phyloP scores from a whole-genome alignment of 1,140 invertebrate genomes.

The Paraescarpia echinospica region DNA sequence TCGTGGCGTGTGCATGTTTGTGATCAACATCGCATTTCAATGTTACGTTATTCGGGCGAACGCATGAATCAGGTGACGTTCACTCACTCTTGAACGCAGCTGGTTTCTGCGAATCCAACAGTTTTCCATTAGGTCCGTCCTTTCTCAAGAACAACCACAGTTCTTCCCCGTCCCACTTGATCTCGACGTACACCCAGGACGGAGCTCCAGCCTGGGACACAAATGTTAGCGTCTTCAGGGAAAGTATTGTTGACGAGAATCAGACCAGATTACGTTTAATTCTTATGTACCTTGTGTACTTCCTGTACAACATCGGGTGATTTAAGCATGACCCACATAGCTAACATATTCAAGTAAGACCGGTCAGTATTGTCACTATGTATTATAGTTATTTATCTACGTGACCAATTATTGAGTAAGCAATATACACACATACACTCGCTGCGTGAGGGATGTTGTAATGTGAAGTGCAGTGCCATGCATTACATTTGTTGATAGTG shows the following conservation, averaged over 20 bases:
- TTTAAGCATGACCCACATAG: background rate
- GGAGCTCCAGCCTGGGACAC: conserved; percentile 1
- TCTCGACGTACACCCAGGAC: background rate
- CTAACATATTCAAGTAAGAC: no score
- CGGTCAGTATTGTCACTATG: no score
- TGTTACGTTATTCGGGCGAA: background rate
- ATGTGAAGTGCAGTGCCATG: no score
- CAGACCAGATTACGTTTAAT: background rate
- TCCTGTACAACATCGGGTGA: background rate
- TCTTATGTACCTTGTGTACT: background rate
- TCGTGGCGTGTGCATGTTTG: background rate
- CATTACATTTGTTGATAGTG: no score
- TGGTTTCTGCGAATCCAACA: background rate
- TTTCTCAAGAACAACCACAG: background rate
- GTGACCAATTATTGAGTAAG: no score
- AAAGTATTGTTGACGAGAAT: background rate
- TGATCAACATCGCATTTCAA: background rate
- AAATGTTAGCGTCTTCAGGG: background rate
- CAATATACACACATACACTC: no score
- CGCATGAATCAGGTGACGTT: background rate
- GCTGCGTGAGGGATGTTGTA: no score
- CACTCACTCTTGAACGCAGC: background rate
- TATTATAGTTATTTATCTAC: no score
- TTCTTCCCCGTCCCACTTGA: background rate
- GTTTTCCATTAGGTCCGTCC: background rate